Conservation (phyloP, 1,140 invertebrate species). For the Lerema accius region DNA sequence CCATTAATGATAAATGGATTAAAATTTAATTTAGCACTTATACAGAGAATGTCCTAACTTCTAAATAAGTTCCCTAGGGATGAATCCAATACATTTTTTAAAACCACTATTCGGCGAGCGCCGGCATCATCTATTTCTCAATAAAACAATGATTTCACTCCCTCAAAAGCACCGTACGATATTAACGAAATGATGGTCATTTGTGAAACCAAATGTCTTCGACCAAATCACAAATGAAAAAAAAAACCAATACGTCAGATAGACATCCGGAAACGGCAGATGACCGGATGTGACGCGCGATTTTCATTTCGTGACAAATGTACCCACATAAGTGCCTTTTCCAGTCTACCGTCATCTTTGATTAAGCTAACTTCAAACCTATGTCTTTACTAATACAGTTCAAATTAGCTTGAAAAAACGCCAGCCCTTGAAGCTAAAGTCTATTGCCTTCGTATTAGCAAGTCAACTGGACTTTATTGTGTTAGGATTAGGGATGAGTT, state of each 20-base stretch:
- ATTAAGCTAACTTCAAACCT: conserved; percentile 14
- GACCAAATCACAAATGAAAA: conserved; percentile 45
- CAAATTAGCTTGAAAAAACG: conserved; percentile 14
- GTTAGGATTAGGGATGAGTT: conserved; percentile 34
- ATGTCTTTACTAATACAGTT: conserved; percentile 30
- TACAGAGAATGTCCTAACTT: too few species aligned
- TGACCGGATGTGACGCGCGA: conserved; percentile 53
- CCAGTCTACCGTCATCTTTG: conserved; percentile 24
- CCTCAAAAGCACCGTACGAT: background rate
- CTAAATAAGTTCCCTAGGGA: too few species aligned
- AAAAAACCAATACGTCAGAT: conserved; percentile 43
- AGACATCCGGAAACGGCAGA: conserved; percentile 43
- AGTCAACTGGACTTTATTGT: conserved; percentile 14
- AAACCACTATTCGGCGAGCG: too few species aligned
- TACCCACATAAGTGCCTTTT: conserved; percentile 48
- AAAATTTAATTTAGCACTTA: too few species aligned
- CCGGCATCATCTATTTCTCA: too few species aligned
- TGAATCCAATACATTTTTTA: too few species aligned
- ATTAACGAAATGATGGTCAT: conserved; percentile 13
- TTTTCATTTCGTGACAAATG: conserved; percentile 66
- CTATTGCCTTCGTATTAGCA: conserved; percentile 18
- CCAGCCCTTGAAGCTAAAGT: conserved; percentile 10
- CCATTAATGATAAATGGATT: too few species aligned
- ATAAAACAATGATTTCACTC: background rate
- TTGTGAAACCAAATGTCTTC: conserved; percentile 19